Conservation (phyloP, 2,888 invertebrate genomes). For the Lithodes maja region DNA sequence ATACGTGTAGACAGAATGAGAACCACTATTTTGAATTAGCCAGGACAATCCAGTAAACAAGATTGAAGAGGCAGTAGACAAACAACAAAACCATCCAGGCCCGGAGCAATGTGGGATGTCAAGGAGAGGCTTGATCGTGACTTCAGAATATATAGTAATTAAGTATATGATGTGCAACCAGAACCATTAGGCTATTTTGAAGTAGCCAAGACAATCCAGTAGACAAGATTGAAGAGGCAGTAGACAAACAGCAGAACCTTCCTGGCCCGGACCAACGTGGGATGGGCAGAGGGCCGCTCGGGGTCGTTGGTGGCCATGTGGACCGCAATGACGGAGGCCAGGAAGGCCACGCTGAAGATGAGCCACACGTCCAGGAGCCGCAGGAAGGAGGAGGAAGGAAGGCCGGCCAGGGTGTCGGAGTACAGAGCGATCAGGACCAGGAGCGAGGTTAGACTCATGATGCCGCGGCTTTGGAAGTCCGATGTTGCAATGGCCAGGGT, state of each 20-base stretch:
- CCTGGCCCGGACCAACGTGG: slow-evolving; percentile 8
- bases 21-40: not conserved
- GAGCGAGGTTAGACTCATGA: slow-evolving; percentile 50
- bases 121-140: not conserved
- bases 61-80: not conserved
- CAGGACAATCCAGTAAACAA: not conserved
- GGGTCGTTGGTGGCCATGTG: slow-evolving; percentile 43
- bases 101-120: too few relatives aligned
- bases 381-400: slow-evolving; percentile 52
- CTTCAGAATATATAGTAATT: not conserved
- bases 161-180: too few relatives aligned
- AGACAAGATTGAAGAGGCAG: not conserved
- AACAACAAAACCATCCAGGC: not conserved
- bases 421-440: slow-evolving; percentile 49
- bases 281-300: not conserved
- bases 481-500: slow-evolving; percentile 36
- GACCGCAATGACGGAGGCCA: slow-evolving; percentile 36
- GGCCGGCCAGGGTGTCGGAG: slow-evolving; percentile 42
- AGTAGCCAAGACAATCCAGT: not conserved
- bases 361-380: slow-evolving; percentile 52
- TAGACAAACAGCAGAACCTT: not conserved
- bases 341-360: slow-evolving; percentile 56
- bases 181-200: not conserved
- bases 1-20: not conserved
- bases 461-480: slow-evolving; percentile 50